Base-by-base conservation (phyloP, 2,797 vertebrate genomes). In the Peromyscus aztecus region DNA sequence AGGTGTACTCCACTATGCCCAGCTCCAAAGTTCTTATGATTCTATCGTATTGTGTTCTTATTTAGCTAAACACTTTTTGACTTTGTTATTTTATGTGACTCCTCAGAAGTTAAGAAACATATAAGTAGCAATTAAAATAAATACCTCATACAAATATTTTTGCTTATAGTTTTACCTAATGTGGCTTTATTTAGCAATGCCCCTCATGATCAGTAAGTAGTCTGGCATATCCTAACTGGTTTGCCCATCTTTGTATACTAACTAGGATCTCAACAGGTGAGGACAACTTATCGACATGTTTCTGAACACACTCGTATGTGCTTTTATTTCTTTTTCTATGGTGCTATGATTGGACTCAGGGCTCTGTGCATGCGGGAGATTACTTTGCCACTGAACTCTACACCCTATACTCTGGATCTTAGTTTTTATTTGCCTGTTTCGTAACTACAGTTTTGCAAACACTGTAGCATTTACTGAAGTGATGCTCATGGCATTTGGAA, bases 51-150 rank as follows among this genome's bases (percentile, higher is more conserved):
- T 59, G 46, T 82, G 23, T 85, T 90, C 94, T 94, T 94, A 55
- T 49, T 49, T 80, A 7, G 14, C 6, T 63, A 94, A 95, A 49
- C 49, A 69, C 24, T 69, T 78, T 90, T 69, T 67, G 29, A 96
- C 76, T 91, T 93, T 63, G 52, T n/a, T 71, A 93, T 46, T 96
- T 95, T 86, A 67, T 46, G 4, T 87, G 52, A 84, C 37, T 91
- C 6, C n/a, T 69, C 13, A 19, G 34, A 46, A 46, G 78, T 80
- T 86, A n/a, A 85, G 82, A 95, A 46, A 89, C 91, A 96, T 81
- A 77, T 77, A 82, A 85, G 8, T 83, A 52, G 49, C 43, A 93
- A 89, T 89, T 83, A 67, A 96, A 91, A 94, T 31, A 92, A 91
- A 75, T 80, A 83, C 12, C 49, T 59, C 88, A 17, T 77, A 57